Conservation (phyloP, 2,797 vertebrate species). For the Rhinoraja longicauda region DNA sequence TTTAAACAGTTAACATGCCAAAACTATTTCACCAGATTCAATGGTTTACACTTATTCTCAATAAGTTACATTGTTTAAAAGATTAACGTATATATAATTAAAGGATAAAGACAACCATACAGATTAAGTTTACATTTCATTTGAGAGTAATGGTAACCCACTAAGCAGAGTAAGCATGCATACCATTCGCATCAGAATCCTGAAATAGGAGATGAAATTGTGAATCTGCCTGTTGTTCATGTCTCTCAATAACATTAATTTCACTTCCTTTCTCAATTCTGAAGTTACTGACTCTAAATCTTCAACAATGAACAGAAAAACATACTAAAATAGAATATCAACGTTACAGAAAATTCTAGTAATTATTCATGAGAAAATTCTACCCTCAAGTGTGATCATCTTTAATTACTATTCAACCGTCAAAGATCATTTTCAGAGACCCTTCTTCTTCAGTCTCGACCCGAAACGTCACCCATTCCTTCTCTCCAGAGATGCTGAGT, state of each 20-base stretch:
- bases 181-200: neutral
- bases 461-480: too few relatives aligned
- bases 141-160: slow-evolving; percentile 40
- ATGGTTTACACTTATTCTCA: neutral
- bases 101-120: neutral
- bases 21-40: neutral
- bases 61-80: neutral
- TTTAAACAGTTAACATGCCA: neutral
- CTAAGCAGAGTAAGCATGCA: neutral
- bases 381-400: neutral
- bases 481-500: too few relatives aligned
- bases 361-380: neutral
- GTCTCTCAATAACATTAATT: neutral
- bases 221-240: neutral
- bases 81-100: neutral
- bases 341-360: neutral
- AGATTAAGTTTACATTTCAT: slow-evolving; percentile 18
- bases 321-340: neutral
- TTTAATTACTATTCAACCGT: neutral
- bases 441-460: too few relatives aligned
- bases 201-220: neutral
- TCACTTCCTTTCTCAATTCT: neutral
- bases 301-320: neutral
- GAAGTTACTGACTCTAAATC: neutral
- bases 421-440: neutral